A percentile compares a stretch with the other conserved stretches of the same genome.
phyloP scores from a whole-genome alignment of 2,888 invertebrate genomes.

The Teinopalpus imperialis region DNA sequence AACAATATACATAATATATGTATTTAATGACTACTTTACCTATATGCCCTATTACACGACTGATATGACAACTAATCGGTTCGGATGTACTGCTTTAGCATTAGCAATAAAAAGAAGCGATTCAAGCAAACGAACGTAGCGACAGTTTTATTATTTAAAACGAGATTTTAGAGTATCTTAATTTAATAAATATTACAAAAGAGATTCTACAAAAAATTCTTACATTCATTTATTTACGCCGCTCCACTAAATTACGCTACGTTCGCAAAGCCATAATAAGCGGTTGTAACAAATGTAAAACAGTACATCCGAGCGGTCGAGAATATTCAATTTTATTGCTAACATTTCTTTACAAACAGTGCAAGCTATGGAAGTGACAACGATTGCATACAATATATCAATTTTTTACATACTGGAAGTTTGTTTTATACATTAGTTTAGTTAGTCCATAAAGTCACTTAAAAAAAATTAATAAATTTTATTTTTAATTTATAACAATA shows the following conservation, averaged over 20 bases:
- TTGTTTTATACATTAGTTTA: background rate
- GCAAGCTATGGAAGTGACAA: slow-evolving; percentile 73
- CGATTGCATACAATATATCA: slow-evolving; percentile 34
- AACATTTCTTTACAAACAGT: slow-evolving; percentile 59
- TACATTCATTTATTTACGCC: no score
- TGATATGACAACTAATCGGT: slow-evolving; percentile 44
- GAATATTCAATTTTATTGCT: slow-evolving; percentile 48
- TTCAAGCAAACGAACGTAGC: slow-evolving; percentile 29
- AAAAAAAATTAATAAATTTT: no score
- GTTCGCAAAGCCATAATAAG: slow-evolving; percentile 18
- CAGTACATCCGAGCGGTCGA: slow-evolving; percentile 41
- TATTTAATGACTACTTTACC: slow-evolving; percentile 18
- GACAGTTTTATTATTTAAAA: no score
- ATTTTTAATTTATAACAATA: no score
- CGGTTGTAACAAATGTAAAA: slow-evolving; percentile 28
- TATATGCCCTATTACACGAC: slow-evolving; percentile 44
- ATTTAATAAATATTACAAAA: no score
- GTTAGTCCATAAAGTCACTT: background rate
- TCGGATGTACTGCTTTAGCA: slow-evolving; percentile 38
- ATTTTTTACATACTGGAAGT: slow-evolving; percentile 23
- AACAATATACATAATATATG: slow-evolving; percentile 6
- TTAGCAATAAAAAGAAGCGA: slow-evolving; percentile 14
- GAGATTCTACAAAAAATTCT: no score
- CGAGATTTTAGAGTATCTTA: no score
- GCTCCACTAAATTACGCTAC: no score